Base-by-base conservation (phyloP, 1,140 invertebrate species). In the Eulimnadia texana region DNA sequence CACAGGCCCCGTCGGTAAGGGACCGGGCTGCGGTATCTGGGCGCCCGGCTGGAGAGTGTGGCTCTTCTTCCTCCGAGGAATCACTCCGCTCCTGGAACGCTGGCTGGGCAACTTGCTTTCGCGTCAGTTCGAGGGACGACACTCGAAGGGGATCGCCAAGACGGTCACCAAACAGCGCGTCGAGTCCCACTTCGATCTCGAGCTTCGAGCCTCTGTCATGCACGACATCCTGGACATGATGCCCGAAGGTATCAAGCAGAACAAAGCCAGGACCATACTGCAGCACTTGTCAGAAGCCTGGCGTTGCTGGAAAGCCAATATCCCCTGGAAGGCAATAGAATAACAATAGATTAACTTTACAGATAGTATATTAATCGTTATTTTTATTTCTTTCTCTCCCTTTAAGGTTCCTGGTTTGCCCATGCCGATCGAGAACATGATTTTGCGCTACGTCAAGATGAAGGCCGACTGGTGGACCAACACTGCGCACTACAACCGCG, bases 401-500 rank as follows among this genome's bases (percentile, higher is more conserved):
- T 20, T 50, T 16, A 62, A 81, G 78, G 92, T 98, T 1, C 97
- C 97, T 10, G 96, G 96, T 3, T 75, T 99, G 9, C 97, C 97
- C 0, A 99, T 92, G 52, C 97, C 97, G 0, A 98, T 99, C 68
- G 97, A 99, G 76, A 99, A 98, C 74, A 99, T 99, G 96, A 99
- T 99, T 67, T 80, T 99, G 20, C 82, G 97, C 50, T 99, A 98
- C 73, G 96, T 99, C 0, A 99, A 99, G 74, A 98, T 98, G 84
- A 99, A 99, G 73, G 96, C 97, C 0, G 97, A 99, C 74, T 99
- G 97, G 97, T 99, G 97, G 97, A 99, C 97, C 0, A 99, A 99
- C 73, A 99, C 97, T 0, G 96, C 96, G 1, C 97, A 99, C 76
- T 99, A 99, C 73, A 99, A 99, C 76, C 81, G 97, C 24, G 97